Evolutionary conservation across 2,797 vertebrate genomes (phyloP), one percentile per base, ranked within the genome.

Genomic region (Sebastes variabilis): DNA sequence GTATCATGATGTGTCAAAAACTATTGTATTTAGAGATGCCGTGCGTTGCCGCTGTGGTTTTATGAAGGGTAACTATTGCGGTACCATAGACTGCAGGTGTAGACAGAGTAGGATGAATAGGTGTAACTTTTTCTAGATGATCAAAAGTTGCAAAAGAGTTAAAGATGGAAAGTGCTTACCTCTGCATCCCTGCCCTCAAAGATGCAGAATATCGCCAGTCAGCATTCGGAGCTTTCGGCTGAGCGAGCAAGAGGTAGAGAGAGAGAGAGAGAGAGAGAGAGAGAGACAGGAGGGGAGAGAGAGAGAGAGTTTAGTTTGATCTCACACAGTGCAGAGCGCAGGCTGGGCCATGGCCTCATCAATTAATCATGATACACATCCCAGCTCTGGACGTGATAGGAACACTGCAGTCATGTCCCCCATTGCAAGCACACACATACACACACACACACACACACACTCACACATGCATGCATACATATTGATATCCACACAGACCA

Each of bases 161-260:
- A 65, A 81, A 87, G 69, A 80, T 75, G 64, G 66, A 90, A 95
- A 93, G 74, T 92, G 92, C 96, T 96, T 96, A 99, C 98, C 98
- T 98, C 84, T 99, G 98, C 96, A 99, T 94, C 93, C 98, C 98
- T 88, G 98, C 97, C 95, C 97, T 97, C 91, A 99, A 95, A 87
- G 98, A 99, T 5, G 98, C 98, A 89, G 98, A 99, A 94, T 99
- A 99, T 92, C 98, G 96, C 98, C 98, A 99, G 94, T 99, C 98
- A 96, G 98, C 97, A 93, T 99, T 98, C 64, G 97, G 97, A 75
- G 97, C 98, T 94, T 98, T 98, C 66, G 98, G 97, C 98, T 99
- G 95, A 73, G 93, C 89, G 95, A 96, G 94, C 71, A 80, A 89
- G 74, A 89, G 88, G 83, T 69, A 71, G 49, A 87, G 75, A 75